phyloP scores from a whole-genome alignment of 2,113 vertebrate genomes.

The Rhadina sibilatrix region DNA sequence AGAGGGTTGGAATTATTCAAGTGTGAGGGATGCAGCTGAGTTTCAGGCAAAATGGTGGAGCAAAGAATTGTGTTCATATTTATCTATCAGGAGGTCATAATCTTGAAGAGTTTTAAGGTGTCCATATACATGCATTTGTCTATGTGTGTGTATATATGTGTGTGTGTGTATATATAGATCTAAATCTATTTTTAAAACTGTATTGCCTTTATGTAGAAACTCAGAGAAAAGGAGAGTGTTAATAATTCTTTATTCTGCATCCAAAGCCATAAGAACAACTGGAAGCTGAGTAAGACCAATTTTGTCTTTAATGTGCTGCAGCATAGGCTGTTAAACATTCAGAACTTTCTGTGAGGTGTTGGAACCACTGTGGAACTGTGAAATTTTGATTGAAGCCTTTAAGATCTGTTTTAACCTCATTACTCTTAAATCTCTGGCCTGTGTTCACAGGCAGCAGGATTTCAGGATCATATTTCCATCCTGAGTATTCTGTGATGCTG shows the following conservation, averaged over 20 bases:
- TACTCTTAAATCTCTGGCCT: neutral
- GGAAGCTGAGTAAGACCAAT: neutral
- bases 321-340: neutral
- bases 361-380: neutral
- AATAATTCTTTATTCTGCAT: neutral
- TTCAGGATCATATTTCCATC: neutral
- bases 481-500: neutral
- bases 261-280: neutral
- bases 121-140: neutral
- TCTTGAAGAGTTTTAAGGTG: neutral
- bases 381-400: neutral
- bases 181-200: neutral
- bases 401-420: neutral
- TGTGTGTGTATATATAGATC: accelerated
- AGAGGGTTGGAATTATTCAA: neutral
- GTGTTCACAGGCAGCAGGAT: neutral
- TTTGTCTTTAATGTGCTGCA: neutral
- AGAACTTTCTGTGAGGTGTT: neutral
- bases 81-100: neutral
- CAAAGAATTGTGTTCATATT: neutral
- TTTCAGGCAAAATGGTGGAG: neutral
- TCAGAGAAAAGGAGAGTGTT: neutral
- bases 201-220: neutral
- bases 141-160: neutral
- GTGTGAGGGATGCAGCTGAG: neutral